Base-by-base conservation (phyloP, 2,888 invertebrate genomes). In the Aporophyla nigra region DNA sequence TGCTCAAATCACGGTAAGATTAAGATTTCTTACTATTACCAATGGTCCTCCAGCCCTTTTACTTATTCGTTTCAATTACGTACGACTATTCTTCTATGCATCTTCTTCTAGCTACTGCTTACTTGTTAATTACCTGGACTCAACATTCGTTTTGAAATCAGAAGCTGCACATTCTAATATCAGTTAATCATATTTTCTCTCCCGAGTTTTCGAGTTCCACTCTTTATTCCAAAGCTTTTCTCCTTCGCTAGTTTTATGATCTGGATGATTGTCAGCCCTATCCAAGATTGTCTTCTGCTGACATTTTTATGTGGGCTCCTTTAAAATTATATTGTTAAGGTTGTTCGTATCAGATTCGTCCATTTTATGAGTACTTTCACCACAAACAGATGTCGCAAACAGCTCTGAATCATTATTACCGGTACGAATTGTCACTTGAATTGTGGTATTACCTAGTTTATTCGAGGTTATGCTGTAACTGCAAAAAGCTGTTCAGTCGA, bases 291-390 rank as follows among this genome's bases (percentile, higher is more conserved):
- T 65, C 56, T 61, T 79, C 61, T 62, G 58, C 56, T 71, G 62
- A 71, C 67, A 82, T 69, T 51, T 70, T 83, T 75, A 78, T 73
- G 27, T 46, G 40, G 14, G 19, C 24, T 43, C 74, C 66, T 63
- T 68, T 65, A 66, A 67, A 83, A 73, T 78, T 70, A 84, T 71
- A 62, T 71, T 74, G 71, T 74, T 73, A 51, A 33, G 24, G 62
- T 62, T 56, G 27, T 77, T 77, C 33, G 65, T 83, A 78, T 79
- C 75, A 69, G 78, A 80, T 80, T 79, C 73, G 59, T 78, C 71
- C 66, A 67, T 74, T 81, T 78, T 71, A 85, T 59, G 77, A 81
- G 68, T 67, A 84, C 85, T 87, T 87, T 87, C 87, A 70, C 86
- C 78, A 74, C 76, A 59, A 79, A 79, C 66, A 70, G 68, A 76